phyloP scores from a whole-genome alignment of 2,797 vertebrate species.

The Rhyacichthys aspro region DNA sequence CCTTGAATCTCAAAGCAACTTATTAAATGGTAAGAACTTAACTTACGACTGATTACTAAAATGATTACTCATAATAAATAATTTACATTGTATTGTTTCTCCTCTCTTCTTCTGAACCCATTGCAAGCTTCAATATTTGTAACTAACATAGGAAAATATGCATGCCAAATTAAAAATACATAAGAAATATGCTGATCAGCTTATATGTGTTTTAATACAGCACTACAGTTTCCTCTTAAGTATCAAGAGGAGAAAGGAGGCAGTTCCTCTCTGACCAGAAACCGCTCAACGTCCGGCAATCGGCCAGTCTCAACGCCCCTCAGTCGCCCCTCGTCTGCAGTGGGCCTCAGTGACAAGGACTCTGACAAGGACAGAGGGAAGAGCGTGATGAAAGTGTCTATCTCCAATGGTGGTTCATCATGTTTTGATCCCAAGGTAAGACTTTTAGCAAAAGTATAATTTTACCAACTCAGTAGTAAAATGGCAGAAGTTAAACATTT shows the following conservation, averaged over 20 bases:
- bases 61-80: no score
- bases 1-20: constrained; percentile 92
- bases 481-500: no score
- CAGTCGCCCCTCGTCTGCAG: constrained; percentile 76
- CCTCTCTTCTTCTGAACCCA: no score
- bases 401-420: constrained; percentile 91
- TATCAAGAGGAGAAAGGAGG: constrained; percentile 90
- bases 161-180: no score
- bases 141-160: no score
- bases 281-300: constrained; percentile 81
- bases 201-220: constrained; percentile 64
- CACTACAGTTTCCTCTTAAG: constrained; percentile 94
- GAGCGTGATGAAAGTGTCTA: constrained; percentile 85
- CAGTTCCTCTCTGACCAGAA: constrained; percentile 81
- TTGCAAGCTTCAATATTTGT: no score
- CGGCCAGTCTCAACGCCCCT: constrained; percentile 83
- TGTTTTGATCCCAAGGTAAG: constrained; percentile 89
- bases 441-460: constrained; percentile 1
- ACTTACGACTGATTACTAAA: no score
- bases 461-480: no score
- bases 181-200: no score
- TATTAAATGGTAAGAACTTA: constrained; percentile 86
- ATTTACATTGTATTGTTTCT: no score
- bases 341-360: constrained; percentile 55
- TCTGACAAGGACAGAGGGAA: constrained; percentile 62